phyloP scores from a whole-genome alignment of 2,113 vertebrate species.

The Onychostruthus taczanowskii region DNA sequence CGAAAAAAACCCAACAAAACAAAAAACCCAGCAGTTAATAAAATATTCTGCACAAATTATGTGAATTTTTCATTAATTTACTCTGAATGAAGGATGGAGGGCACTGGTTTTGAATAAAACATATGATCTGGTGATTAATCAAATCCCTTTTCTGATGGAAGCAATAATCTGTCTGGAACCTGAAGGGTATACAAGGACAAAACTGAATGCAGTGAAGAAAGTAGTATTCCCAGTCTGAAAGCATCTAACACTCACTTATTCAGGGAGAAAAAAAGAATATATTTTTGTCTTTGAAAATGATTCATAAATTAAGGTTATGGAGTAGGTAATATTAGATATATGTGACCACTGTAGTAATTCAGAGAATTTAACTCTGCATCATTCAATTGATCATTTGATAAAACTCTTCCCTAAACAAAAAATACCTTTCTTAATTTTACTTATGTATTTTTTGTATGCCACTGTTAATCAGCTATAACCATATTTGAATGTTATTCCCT shows the following conservation, averaged over 20 bases:
- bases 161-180: slow-evolving; percentile 49
- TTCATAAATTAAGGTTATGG: neutral
- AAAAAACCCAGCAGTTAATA: neutral
- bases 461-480: neutral
- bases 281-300: neutral
- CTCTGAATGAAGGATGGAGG: slow-evolving; percentile 20
- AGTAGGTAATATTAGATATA: neutral
- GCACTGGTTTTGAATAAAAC: slow-evolving; percentile 67
- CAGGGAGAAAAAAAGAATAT: neutral
- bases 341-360: neutral
- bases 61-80: slow-evolving; percentile 67
- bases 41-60: slow-evolving; percentile 54
- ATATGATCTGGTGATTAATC: slow-evolving; percentile 63
- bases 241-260: neutral
- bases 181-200: slow-evolving; percentile 64
- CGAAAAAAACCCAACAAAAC: too few species aligned
- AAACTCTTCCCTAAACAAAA: neutral
- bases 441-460: neutral
- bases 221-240: slow-evolving; percentile 30
- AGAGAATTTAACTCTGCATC: neutral
- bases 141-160: slow-evolving; percentile 64
- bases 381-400: neutral
- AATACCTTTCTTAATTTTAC: neutral
- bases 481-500: neutral
- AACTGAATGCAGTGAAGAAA: slow-evolving; percentile 23